Conservation (phyloP, 2,888 invertebrate genomes). For the Neocrepidodera transversa region DNA sequence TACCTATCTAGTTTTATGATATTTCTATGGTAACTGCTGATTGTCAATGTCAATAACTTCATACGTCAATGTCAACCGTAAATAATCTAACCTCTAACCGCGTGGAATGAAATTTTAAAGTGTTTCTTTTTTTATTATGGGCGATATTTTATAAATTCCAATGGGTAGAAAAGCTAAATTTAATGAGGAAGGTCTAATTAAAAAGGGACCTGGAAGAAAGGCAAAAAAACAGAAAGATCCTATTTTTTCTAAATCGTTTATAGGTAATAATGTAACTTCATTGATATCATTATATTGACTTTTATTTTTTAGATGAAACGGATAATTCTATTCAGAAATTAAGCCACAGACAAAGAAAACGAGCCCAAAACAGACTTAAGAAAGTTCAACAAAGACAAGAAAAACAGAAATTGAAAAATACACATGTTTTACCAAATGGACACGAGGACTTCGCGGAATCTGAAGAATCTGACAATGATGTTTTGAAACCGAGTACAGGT, state of each 20-base stretch:
- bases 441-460: slow-evolving; percentile 37
- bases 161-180: slow-evolving; percentile 91
- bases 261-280: slow-evolving; percentile 54
- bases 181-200: slow-evolving; percentile 69
- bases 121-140: not conserved
- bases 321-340: slow-evolving; percentile 63
- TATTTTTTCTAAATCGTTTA: slow-evolving; percentile 66
- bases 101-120: not conserved
- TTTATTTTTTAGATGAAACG: slow-evolving; percentile 60
- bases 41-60: too few relatives aligned
- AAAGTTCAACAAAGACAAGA: slow-evolving; percentile 46
- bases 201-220: slow-evolving; percentile 87
- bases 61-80: not conserved
- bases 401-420: slow-evolving; percentile 39
- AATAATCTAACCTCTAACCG: not conserved
- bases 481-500: slow-evolving; percentile 47
- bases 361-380: slow-evolving; percentile 49
- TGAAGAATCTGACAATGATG: slow-evolving; percentile 51
- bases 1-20: too few relatives aligned
- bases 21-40: too few relatives aligned
- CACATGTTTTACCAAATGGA: slow-evolving; percentile 28
- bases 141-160: slow-evolving; percentile 16
- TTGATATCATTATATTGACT: not conserved
- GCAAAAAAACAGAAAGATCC: slow-evolving; percentile 87
- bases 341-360: slow-evolving; percentile 62